Base-by-base conservation (phyloP, 2,888 invertebrate genomes). In the Amiota minor region DNA sequence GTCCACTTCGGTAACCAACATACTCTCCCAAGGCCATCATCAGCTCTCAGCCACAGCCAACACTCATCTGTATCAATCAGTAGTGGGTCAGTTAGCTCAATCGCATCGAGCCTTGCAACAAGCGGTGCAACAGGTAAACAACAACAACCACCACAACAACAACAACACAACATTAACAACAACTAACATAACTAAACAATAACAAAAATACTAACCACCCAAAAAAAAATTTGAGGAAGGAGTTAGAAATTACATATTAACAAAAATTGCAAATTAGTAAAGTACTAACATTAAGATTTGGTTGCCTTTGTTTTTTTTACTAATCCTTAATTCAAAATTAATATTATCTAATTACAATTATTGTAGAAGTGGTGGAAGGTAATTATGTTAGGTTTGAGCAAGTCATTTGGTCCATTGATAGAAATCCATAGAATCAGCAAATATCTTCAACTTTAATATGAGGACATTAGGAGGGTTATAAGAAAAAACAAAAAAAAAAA, bases 21-120 rank as follows among this genome's bases (percentile, higher is more conserved):
- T 89, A 88, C 89, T 88, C 85, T 89, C 89, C 87, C 89, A 90
- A 93, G 93, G 93, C 93, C 93, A 92, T 92, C 93, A 91, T 94
- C 94, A 92, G 94, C 94, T 92, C 94, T 94, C 93, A 94, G 88
- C 88, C 87, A 94, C 88, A 89, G 89, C 86, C 90, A 90, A 87
- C 90, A 90, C 80, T 90, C 90, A 89, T 90, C 90, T 88, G 90
- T 90, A 88, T 90, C 90, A 90, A 90, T 90, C 89, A 90, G 90
- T 88, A 90, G 90, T 89, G 90, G 90, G 93, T 94, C 94, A 91
- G 92, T 92, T 90, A 92, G 92, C 90, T 92, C 92, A 91, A 92
- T 92, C 91, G 92, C 92, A 91, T 92, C 92, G 92, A 90, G 90
- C 87, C 90, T 89, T 89, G 90, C 90, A 87, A 89, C 90, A 89